A percentile compares a stretch with the other conserved stretches of the same genome.
phyloP scores from a whole-genome alignment of 1,140 invertebrate species.

The Frieseomelitta varia region DNA sequence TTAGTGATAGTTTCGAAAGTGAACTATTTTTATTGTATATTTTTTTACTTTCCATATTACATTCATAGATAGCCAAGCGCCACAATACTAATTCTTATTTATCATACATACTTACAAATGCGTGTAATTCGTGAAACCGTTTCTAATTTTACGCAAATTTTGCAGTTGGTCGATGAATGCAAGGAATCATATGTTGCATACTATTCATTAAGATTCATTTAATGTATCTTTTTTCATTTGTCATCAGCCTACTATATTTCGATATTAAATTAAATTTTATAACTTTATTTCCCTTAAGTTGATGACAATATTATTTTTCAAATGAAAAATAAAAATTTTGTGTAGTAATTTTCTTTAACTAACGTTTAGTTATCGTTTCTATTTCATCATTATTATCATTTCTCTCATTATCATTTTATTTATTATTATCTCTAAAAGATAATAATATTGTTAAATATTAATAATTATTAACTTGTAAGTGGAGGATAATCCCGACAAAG shows the following conservation, averaged over 20 bases:
- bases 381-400: background rate
- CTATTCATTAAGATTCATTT: background rate
- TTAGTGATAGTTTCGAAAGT: background rate
- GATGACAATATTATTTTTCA: background rate
- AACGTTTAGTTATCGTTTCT: background rate
- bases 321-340: background rate
- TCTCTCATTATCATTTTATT: too few species aligned
- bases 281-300: background rate
- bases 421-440: background rate
- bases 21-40: background rate
- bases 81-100: background rate
- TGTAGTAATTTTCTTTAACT: background rate
- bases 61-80: background rate
- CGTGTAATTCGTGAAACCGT: background rate
- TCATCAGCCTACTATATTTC: background rate
- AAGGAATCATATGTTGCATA: background rate
- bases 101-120: background rate
- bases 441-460: background rate
- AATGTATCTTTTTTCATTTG: background rate
- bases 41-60: background rate
- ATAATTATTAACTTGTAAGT: background rate
- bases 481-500: background rate
- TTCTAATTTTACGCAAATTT: slow-evolving; percentile 14
- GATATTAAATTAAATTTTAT: background rate
- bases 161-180: background rate